These are phyloP conservation scores for Arenaria interpres DNA, from an alignment of 2,113 vertebrate species.

Conservation along the genomic window DNA sequence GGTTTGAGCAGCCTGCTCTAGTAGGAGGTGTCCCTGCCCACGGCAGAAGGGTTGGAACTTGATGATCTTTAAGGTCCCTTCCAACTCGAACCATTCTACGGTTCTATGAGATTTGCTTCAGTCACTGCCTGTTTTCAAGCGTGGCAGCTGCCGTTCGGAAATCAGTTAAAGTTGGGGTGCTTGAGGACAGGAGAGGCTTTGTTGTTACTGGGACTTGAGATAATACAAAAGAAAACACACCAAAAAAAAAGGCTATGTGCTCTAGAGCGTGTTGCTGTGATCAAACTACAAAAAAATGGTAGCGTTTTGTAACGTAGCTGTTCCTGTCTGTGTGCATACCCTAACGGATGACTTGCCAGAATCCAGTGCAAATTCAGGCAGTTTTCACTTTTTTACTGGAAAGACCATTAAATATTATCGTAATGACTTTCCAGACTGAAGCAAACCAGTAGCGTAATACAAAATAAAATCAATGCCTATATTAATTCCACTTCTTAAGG, in stretches of 20 bases:
- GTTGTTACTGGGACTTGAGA: neutral
- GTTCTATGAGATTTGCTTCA: neutral
- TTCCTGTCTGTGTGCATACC: neutral
- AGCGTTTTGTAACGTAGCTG: neutral
- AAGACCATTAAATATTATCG: neutral
- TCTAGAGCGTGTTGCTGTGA: neutral
- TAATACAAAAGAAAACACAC: neutral
- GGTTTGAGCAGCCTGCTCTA: too few relatives aligned
- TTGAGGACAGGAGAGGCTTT: neutral
- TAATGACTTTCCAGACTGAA: neutral
- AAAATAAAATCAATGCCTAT: neutral
- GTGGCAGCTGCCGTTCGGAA: neutral
- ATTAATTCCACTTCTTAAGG: neutral
- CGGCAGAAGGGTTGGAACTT: too few relatives aligned
- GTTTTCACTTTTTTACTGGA: neutral
- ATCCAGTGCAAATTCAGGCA: neutral
- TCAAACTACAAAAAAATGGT: neutral
- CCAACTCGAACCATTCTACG: too few relatives aligned
- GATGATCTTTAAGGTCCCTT: too few relatives aligned
- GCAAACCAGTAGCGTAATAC: neutral
- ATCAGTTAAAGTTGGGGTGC: neutral
- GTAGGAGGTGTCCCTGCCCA: too few relatives aligned
- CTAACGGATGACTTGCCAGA: neutral
- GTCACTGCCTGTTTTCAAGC: neutral
- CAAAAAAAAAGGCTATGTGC: neutral